Base-by-base conservation (phyloP, 2,888 invertebrate genomes). In the Drymonia ruficornis region DNA sequence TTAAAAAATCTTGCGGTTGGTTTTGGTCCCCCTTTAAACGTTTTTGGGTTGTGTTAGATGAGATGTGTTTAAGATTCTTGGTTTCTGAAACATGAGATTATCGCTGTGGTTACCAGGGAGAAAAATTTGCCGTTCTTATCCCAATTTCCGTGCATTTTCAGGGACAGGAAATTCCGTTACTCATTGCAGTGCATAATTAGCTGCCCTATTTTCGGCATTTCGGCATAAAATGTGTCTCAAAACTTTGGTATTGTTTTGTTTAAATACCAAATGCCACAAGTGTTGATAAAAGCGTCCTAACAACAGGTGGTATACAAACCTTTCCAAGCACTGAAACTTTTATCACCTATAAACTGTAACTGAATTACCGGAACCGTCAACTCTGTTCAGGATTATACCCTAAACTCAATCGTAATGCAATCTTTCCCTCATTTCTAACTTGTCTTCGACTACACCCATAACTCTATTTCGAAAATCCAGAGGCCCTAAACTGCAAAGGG, bases 231-330 rank as follows among this genome's bases (percentile, higher is more conserved):
- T 36, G 13, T 13, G n/a, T 3, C 36, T n/a, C 13, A 53, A 61
- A 53, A 28, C 54, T 56, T 16, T 28, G 48, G 50, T 52, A 55
- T n/a, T 52, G 52, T 50, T 57, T 66, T 49, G 62, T 62, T 23
- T 51, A 6, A 13, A 55, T 61, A 64, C 58, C 53, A 61, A 67
- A 1, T 12, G 56, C 65, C 54, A 61, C 58, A 59, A 62, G 60
- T 68, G 56, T 55, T 50, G 16, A 61, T 61, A 60, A 63, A 62
- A 54, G 49, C n/a, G n/a, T 36, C 36, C n/a, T 5, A 36, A 54
- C 72, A 70, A 70, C 69, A 71, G 65, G 69, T 70, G 59, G 61
- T 47, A 49, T 46, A 44, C 23, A 23, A 56, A 54, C 56, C 59
- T 65, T 70, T 59, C 11, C 12, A 43, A 19, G 9, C 7, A 1